A percentile compares a stretch with the other conserved stretches of the same genome.
Evolutionary conservation across 2,797 vertebrate species (phyloP).

Genomic region (Enteromius trimaculatus): DNA sequence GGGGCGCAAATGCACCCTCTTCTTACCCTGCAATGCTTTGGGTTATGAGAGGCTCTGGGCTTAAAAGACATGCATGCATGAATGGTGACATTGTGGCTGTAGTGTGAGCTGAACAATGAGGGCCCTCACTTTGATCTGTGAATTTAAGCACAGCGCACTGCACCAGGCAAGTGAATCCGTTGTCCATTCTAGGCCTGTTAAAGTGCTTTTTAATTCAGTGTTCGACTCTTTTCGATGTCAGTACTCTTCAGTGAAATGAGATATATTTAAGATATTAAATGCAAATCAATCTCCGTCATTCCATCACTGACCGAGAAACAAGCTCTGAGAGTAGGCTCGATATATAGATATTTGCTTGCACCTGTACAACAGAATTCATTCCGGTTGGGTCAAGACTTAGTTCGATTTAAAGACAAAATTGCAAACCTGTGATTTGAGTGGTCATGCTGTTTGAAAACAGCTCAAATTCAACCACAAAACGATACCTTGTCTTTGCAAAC

Average conservation of each 20-base stretch:
- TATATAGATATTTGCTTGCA: neutral
- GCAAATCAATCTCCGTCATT: neutral
- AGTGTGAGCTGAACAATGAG: constrained; percentile 48
- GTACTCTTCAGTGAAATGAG: neutral
- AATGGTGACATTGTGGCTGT: constrained; percentile 72
- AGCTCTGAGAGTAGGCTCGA: neutral
- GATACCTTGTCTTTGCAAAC: neutral
- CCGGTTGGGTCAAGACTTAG: neutral
- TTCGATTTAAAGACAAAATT: constrained; percentile 1
- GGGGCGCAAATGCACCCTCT: constrained; percentile 49
- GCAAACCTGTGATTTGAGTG: neutral
- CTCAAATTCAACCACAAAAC: neutral
- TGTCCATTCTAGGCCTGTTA: neutral
- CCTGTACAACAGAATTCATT: neutral
- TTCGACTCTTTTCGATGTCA: neutral
- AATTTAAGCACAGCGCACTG: constrained; percentile 62
- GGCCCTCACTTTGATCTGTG: constrained; percentile 59
- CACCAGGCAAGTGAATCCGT: constrained; percentile 61
- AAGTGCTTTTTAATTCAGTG: neutral
- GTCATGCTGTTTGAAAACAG: neutral
- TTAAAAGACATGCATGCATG: constrained; percentile 61
- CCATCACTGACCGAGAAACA: no score
- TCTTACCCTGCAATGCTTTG: constrained; percentile 57
- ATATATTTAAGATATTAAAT: neutral
- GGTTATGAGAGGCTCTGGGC: constrained; percentile 49